phyloP scores from a whole-genome alignment of 2,113 vertebrate genomes.

The Chrysemys picta region DNA sequence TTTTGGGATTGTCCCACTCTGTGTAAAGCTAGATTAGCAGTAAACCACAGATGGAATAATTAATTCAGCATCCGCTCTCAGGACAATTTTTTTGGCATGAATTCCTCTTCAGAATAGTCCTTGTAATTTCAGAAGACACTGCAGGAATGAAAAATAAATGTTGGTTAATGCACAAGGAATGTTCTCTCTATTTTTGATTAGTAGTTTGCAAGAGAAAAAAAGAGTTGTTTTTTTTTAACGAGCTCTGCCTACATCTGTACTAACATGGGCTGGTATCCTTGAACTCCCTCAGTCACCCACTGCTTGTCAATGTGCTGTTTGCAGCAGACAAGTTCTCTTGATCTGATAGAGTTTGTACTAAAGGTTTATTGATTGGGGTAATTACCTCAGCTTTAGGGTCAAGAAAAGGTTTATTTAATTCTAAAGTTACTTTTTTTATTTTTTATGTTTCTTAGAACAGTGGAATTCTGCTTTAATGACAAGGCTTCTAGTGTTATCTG shows the following conservation, averaged over 20 bases:
- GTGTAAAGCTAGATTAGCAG: not conserved
- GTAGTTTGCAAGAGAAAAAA: not conserved
- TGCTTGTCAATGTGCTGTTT: not conserved
- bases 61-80: not conserved
- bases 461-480: constrained; percentile 64
- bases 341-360: constrained; percentile 29
- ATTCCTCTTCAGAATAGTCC: not conserved
- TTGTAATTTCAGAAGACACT: not conserved
- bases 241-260: constrained; percentile 6
- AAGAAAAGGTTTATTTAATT: constrained; percentile 61
- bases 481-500: constrained; percentile 51
- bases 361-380: constrained; percentile 54
- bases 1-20: not conserved
- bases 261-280: not conserved
- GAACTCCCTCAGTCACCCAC: not conserved
- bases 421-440: constrained; percentile 34
- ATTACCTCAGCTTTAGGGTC: constrained; percentile 66
- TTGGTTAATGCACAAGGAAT: not conserved
- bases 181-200: not conserved
- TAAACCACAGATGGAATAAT: not conserved
- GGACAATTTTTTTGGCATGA: not conserved
- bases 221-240: not conserved
- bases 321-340: constrained; percentile 13
- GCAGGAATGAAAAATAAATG: not conserved
- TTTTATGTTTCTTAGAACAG: constrained; percentile 26